Evolutionary conservation across 2,888 invertebrate species (phyloP).

Genomic region (Hylaea fasciaria): DNA sequence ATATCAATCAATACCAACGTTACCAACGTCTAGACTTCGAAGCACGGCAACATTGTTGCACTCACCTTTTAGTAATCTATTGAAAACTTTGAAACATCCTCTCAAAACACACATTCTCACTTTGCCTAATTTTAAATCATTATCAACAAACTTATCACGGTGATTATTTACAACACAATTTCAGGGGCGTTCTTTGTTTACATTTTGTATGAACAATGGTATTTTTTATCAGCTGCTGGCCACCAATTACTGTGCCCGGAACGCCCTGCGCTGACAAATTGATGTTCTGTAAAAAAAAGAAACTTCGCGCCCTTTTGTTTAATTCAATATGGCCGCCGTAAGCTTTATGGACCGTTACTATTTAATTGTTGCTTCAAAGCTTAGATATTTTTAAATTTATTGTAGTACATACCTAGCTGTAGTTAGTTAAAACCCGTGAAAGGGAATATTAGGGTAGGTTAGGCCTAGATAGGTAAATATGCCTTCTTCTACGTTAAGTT

Average conservation of each 20-base stretch:
- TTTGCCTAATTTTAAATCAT: conserved; percentile 1
- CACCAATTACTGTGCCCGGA: conserved; percentile 71
- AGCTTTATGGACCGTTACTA: conserved; percentile 32
- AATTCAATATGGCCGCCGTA: conserved; percentile 38
- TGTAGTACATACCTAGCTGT: no score
- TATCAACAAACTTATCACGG: conserved; percentile 13
- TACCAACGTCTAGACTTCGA: no score
- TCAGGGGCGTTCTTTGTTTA: conserved; percentile 50
- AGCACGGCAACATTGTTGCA: no score
- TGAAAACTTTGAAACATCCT: not conserved
- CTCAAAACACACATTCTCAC: not conserved
- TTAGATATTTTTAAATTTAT: conserved; percentile 16
- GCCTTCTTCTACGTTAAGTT: no score
- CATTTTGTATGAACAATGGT: conserved; percentile 55
- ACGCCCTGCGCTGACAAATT: conserved; percentile 79
- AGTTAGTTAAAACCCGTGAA: no score
- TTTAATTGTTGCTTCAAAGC: conserved; percentile 13
- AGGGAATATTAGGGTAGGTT: not conserved
- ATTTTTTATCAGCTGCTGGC: conserved; percentile 53
- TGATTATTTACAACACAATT: conserved; percentile 38
- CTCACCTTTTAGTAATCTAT: no score
- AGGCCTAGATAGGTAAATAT: no score
- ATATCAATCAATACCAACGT: no score
- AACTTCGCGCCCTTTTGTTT: conserved; percentile 36
- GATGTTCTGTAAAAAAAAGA: conserved; percentile 42